Conservation (phyloP, 2,113 vertebrate genomes). For the Poecile atricapillus region DNA sequence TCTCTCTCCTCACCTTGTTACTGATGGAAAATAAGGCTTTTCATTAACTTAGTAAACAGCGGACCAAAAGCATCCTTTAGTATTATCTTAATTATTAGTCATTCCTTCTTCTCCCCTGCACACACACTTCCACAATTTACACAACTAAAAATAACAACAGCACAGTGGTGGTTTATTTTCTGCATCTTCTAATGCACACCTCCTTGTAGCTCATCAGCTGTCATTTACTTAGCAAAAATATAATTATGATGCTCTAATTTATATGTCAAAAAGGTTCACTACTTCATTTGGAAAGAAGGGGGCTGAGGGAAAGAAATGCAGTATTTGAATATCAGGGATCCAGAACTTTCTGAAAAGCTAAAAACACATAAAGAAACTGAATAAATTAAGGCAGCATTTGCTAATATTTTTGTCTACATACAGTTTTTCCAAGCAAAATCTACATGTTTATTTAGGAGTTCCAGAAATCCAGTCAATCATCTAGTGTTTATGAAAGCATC, state of each 20-base stretch:
- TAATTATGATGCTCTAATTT: not conserved
- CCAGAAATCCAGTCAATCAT: not conserved
- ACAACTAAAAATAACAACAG: not conserved
- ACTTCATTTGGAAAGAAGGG: not conserved
- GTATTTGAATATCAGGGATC: not conserved
- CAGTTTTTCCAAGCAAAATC: not conserved
- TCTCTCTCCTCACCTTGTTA: not conserved
- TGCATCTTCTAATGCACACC: not conserved
- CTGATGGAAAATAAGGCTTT: not conserved
- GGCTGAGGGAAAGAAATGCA: not conserved
- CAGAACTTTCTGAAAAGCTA: not conserved
- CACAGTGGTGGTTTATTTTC: not conserved
- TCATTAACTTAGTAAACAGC: not conserved
- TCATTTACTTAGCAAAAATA: constrained; percentile 6
- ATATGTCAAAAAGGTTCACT: not conserved
- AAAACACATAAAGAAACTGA: not conserved
- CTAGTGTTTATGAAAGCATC: not conserved
- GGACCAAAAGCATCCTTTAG: not conserved
- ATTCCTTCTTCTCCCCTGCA: not conserved
- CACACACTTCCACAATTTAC: not conserved
- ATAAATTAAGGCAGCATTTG: not conserved
- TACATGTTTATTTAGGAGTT: not conserved
- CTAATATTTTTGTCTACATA: fast-evolving
- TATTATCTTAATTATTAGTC: not conserved
- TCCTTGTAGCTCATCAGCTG: not conserved